Evolutionary conservation across 2,797 vertebrate species (phyloP).

Genomic region (Acridotheres tristis): DNA sequence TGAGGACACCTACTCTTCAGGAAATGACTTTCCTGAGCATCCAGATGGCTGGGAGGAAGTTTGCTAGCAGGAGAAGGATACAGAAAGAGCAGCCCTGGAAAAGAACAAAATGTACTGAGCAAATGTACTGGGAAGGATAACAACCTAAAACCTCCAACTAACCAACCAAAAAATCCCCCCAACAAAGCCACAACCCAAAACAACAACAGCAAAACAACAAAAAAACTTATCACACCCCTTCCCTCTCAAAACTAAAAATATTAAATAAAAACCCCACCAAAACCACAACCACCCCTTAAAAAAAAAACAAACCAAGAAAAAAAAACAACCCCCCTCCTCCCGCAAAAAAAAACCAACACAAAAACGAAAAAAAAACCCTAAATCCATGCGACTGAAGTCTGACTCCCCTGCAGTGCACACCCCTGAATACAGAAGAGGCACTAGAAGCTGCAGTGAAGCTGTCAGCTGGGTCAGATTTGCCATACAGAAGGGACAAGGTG

Average conservation of each 20-base stretch:
- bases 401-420: not conserved
- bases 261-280: not conserved
- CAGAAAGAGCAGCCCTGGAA: not conserved
- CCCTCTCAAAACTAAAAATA: fast-evolving
- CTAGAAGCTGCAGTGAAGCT: not conserved
- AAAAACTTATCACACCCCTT: not conserved
- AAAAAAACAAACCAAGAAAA: not conserved
- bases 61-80: not conserved
- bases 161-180: not conserved
- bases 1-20: not conserved
- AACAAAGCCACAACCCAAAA: not conserved
- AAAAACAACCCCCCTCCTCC: not conserved
- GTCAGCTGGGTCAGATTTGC: not conserved
- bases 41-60: not conserved
- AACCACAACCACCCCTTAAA: not conserved
- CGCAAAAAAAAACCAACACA: not conserved
- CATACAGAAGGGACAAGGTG: not conserved
- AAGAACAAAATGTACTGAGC: not conserved
- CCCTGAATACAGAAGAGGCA: not conserved
- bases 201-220: not conserved
- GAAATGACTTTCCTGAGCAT: not conserved
- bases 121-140: not conserved
- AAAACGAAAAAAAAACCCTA: not conserved
- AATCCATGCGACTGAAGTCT: not conserved
- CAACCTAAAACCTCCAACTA: not conserved